These are phyloP conservation scores for Yponomeuta cagnagella DNA, from an alignment of 2,888 invertebrate genomes.

Conservation along the genomic window DNA sequence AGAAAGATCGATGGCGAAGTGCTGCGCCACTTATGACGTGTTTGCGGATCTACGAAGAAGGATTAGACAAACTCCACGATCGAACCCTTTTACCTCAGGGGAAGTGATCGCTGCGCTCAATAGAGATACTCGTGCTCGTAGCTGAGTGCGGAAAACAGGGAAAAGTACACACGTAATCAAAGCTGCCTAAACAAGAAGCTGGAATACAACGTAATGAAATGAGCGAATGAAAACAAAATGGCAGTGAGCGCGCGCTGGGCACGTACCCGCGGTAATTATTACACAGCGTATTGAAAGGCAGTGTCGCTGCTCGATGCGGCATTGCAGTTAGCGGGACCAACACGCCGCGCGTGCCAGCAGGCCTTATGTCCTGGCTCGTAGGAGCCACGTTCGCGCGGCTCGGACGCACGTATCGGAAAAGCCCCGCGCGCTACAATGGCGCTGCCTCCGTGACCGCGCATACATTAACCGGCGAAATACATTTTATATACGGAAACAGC, in stretches of 20 bases:
- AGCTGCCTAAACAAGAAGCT: constrained; percentile 4
- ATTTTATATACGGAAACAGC: constrained; percentile 28
- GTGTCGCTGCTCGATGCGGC: constrained; percentile 34
- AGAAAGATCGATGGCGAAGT: not conserved
- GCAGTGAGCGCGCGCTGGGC: not conserved
- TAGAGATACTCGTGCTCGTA: not conserved
- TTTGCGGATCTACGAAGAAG: not conserved
- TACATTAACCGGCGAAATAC: constrained; percentile 30
- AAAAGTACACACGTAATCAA: not conserved
- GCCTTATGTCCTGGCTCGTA: constrained; percentile 17
- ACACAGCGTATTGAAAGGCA: constrained; percentile 40
- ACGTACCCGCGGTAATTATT: constrained; percentile 35
- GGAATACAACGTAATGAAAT: constrained; percentile 10
- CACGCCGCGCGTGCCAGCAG: constrained; percentile 19
- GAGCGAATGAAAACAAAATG: constrained; percentile 10
- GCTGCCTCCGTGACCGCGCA: constrained; percentile 44
- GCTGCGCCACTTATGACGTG: not conserved
- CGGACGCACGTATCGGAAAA: constrained; percentile 1
- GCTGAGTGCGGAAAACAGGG: too few relatives aligned
- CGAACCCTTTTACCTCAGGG: not conserved
- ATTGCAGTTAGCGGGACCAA: constrained; percentile 34
- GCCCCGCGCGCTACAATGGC: constrained; percentile 2
- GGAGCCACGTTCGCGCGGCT: constrained; percentile 12
- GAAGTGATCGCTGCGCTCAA: not conserved
- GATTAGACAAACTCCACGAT: not conserved